Evolutionary conservation across 2,888 invertebrate species (phyloP).

Genomic region (Nebria brevicollis): DNA sequence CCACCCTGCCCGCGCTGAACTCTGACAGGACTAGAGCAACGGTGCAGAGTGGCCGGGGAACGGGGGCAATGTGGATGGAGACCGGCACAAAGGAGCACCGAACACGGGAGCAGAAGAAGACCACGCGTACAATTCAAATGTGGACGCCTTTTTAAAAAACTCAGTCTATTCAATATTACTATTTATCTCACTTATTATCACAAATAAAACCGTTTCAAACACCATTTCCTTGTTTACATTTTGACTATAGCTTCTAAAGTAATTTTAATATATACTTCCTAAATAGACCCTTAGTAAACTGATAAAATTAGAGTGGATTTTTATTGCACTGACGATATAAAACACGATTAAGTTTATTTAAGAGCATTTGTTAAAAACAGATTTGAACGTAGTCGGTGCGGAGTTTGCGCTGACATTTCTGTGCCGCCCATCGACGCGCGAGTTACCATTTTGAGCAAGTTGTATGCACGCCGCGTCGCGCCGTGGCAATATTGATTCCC

Average conservation of each 20-base stretch:
- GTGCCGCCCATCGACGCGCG: slow-evolving; percentile 40
- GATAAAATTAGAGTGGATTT: neutral
- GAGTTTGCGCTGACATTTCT: slow-evolving; percentile 39
- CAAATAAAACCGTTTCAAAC: too few relatives aligned
- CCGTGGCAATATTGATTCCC: slow-evolving; percentile 44
- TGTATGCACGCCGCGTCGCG: slow-evolving; percentile 6
- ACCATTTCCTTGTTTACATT: neutral
- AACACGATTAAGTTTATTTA: neutral
- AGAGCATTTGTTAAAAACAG: neutral
- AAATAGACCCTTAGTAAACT: neutral
- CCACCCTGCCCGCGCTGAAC: slow-evolving; percentile 55
- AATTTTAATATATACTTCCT: neutral
- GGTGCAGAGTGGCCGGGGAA: slow-evolving; percentile 50
- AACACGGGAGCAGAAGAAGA: slow-evolving; percentile 41
- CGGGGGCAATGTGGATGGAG: slow-evolving; percentile 51
- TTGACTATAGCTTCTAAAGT: neutral
- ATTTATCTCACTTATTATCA: slow-evolving; percentile 11
- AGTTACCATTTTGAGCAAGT: slow-evolving; percentile 34
- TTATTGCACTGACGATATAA: neutral
- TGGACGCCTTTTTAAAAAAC: slow-evolving; percentile 29
- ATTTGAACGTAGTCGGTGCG: slow-evolving; percentile 25
- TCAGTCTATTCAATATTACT: slow-evolving; percentile 29
- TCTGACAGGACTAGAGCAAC: slow-evolving; percentile 51
- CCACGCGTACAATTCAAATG: slow-evolving; percentile 34
- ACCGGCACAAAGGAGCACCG: slow-evolving; percentile 51